Conservation (phyloP, 2,888 invertebrate genomes). For the Dorcus parallelipipedus region DNA sequence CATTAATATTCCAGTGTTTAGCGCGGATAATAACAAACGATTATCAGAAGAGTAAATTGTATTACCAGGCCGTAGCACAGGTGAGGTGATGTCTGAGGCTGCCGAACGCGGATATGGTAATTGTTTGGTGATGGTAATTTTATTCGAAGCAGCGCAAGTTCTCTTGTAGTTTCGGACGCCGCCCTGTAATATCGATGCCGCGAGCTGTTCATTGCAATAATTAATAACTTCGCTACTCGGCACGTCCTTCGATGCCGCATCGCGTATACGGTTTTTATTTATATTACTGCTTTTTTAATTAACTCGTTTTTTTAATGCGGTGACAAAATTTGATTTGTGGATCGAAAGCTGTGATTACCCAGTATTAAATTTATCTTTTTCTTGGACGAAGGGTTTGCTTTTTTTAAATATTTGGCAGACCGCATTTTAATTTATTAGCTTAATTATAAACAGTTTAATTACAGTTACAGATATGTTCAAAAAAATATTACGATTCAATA, state of each 20-base stretch:
- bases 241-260: constrained; percentile 21
- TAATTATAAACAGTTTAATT: no score
- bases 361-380: not conserved
- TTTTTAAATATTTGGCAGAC: no score
- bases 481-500: no score
- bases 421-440: no score
- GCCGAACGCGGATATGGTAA: constrained; percentile 39
- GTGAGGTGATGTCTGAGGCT: constrained; percentile 7
- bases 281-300: not conserved
- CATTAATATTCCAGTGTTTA: constrained; percentile 15
- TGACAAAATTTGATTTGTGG: not conserved
- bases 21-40: constrained; percentile 15
- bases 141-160: constrained; percentile 34
- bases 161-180: constrained; percentile 31
- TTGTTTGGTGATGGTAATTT: constrained; percentile 43
- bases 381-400: no score
- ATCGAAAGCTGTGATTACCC: not conserved
- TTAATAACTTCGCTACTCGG: constrained; percentile 34
- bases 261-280: not conserved
- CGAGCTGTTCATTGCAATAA: constrained; percentile 32
- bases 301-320: not conserved
- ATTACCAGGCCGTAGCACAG: constrained; percentile 5
- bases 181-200: constrained; percentile 47
- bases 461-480: no score
- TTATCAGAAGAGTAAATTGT: constrained; percentile 14